phyloP scores from a whole-genome alignment of 2,888 invertebrate species.

The Idaea aversata region DNA sequence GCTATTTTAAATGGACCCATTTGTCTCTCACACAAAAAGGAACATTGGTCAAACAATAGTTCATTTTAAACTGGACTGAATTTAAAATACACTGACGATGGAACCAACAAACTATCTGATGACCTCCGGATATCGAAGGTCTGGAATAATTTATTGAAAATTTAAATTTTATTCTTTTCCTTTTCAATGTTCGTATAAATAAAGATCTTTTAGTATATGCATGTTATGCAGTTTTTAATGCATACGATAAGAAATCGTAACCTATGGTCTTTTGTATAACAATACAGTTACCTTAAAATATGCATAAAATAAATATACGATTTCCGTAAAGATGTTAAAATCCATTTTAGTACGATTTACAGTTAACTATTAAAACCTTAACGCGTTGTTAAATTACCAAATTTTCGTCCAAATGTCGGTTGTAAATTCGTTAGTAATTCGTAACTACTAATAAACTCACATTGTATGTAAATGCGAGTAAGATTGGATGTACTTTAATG shows the following conservation, averaged over 20 bases:
- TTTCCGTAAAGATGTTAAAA: slow-evolving; percentile 1
- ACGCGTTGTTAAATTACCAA: neutral
- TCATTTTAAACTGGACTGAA: slow-evolving; percentile 42
- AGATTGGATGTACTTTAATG: slow-evolving; percentile 28
- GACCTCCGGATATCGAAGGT: slow-evolving; percentile 61
- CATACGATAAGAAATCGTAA: neutral
- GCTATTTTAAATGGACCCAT: slow-evolving; percentile 16
- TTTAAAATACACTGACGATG: slow-evolving; percentile 36
- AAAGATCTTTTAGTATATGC: neutral
- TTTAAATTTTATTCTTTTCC: slow-evolving; percentile 32
- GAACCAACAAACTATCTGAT: slow-evolving; percentile 51
- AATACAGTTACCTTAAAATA: neutral
- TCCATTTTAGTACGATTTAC: neutral
- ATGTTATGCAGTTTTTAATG: neutral
- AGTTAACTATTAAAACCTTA: neutral
- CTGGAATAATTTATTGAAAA: slow-evolving; percentile 40
- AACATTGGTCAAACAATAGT: slow-evolving; percentile 26
- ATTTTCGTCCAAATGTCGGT: neutral
- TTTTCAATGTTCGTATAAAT: slow-evolving; percentile 6
- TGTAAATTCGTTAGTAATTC: neutral
- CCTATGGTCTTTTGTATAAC: neutral
- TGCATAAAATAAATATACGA: slow-evolving; percentile 3
- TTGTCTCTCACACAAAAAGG: slow-evolving; percentile 33
- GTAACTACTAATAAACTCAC: neutral
- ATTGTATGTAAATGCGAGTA: slow-evolving; percentile 40